Evolutionary conservation across 2,113 vertebrate genomes (phyloP).

Genomic region (Benitochromis conjunctus): DNA sequence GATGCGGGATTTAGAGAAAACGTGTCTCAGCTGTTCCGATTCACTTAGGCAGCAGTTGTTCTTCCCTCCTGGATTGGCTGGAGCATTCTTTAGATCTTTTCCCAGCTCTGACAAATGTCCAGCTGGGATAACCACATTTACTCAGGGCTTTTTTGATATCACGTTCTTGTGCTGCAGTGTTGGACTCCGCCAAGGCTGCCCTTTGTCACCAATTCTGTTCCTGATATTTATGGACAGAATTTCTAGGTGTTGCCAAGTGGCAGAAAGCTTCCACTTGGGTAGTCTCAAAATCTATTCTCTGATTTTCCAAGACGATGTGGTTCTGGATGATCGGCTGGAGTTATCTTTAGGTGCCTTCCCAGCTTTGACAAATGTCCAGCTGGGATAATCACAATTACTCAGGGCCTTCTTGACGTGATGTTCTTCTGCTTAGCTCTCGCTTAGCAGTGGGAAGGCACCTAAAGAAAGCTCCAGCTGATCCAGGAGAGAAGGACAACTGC

Average conservation of each 20-base stretch:
- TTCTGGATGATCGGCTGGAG: too few species aligned
- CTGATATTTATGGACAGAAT: background rate
- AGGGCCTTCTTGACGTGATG: too few species aligned
- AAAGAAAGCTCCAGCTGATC: too few species aligned
- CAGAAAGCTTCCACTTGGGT: background rate
- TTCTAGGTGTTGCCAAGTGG: background rate
- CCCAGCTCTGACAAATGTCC: background rate
- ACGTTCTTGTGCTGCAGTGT: background rate
- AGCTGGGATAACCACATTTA: background rate
- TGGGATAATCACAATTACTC: too few species aligned
- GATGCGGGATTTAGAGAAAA: fast-evolving
- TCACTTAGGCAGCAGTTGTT: background rate
- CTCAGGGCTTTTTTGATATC: background rate
- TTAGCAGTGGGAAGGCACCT: too few species aligned
- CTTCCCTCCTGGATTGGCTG: background rate
- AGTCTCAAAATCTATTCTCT: background rate
- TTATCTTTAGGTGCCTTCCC: too few species aligned
- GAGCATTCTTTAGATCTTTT: background rate
- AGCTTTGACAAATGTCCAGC: too few species aligned
- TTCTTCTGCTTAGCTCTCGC: too few species aligned
- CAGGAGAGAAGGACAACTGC: too few species aligned
- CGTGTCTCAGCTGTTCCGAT: background rate
- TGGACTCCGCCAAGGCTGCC: background rate
- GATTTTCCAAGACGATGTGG: background rate
- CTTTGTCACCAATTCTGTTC: background rate